Conservation (phyloP, 2,113 vertebrate genomes). For the Cnemophilus loriae region DNA sequence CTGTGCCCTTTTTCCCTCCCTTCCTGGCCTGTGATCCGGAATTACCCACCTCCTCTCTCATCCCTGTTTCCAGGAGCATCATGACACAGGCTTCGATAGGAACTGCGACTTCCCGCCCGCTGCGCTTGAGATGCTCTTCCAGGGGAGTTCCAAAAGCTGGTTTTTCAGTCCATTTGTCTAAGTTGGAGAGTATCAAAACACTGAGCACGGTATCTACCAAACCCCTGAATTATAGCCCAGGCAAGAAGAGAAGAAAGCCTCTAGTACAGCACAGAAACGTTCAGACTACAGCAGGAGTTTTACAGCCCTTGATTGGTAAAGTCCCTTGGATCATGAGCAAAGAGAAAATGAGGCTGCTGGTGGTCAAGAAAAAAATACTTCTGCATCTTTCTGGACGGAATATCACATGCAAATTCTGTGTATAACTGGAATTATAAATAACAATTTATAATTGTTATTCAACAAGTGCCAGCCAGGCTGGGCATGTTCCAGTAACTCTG, state of each 20-base stretch:
- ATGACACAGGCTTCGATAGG: constrained; percentile 95
- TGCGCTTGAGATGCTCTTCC: constrained; percentile 95
- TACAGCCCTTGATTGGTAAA: background rate
- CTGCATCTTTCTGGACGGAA: background rate
- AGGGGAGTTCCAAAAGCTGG: constrained; percentile 91
- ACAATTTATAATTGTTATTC: too few relatives aligned
- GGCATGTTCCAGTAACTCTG: background rate
- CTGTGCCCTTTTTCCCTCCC: background rate
- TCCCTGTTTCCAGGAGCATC: constrained; percentile 96
- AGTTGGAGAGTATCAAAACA: constrained; percentile 51
- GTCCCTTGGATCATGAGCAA: background rate
- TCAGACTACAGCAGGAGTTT: background rate
- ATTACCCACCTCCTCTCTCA: constrained; percentile 90
- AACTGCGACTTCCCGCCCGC: constrained; percentile 88
- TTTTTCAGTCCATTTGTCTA: constrained; percentile 96
- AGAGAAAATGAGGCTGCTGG: background rate
- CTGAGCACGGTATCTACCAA: background rate
- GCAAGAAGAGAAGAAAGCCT: background rate
- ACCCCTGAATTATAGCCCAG: background rate
- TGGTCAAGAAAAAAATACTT: background rate
- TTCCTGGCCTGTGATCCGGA: fast-evolving
- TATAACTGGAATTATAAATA: background rate
- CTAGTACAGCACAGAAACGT: background rate
- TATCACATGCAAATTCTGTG: background rate
- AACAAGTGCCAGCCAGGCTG: background rate